Evolutionary conservation across 2,797 vertebrate species (phyloP), one percentile per base, ranked within the genome.

Genomic region (Microtus agrestis): DNA sequence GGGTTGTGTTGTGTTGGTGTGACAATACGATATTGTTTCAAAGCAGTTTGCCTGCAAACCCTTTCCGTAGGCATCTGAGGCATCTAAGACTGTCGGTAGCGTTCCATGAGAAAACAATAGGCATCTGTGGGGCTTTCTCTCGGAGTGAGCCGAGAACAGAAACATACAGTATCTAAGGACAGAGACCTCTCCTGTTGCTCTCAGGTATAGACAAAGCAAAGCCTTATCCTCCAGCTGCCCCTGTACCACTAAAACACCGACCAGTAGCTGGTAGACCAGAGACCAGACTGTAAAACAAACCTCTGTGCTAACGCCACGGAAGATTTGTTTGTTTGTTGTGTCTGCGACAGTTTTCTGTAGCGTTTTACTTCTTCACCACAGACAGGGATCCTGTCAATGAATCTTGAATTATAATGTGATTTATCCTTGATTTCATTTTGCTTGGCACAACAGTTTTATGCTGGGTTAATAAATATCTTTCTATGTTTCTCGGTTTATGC

Each of bases 61-160:
- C 96, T 98, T 99, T 98, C 98, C 98, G 97, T 97, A 98, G 98
- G 98, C 98, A 99, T 99, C 98, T 98, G 98, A 98, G 98, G 98
- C 98, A 98, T 98, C 98, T 98, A 98, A 98, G 97, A 98, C 98
- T 98, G 98, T 98, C 98, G 98, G 97, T 98, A 98, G 98, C 98
- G 98, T 99, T 98, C 98, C 98, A 97, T 95, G 97, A 96, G 97
- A 97, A 98, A 98, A 99, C 98, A 99, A 98, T 97, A 97, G 97
- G 23, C 93, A 12, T 97, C 98, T 97, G 97, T 98, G 95, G 94
- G 95, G 97, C 98, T 88, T 98, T 87, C 97, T 96, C 97, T 96
- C 95, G 89, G 95, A 97, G 89, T 94, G 98, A 98, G 97, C 97
- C 96, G 65, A 96, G 96, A 98, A 91, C 90, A 96, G 96, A 94